Evolutionary conservation across 2,113 vertebrate genomes (phyloP).

Genomic region (human): DNA sequence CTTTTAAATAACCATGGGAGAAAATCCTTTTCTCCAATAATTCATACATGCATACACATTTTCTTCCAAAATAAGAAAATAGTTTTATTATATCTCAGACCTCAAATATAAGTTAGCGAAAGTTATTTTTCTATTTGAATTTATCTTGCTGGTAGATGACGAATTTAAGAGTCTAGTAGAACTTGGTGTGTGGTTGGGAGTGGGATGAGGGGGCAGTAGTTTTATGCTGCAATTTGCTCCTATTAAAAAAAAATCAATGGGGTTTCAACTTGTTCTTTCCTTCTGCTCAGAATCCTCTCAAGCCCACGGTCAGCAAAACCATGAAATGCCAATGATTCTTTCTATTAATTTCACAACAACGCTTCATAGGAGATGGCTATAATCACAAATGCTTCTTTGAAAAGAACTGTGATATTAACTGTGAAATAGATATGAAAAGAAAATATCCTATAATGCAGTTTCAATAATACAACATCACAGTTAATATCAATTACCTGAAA

Average conservation of each 20-base stretch:
- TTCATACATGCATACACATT: neutral
- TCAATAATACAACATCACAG: neutral
- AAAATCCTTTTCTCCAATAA: neutral
- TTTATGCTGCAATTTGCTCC: neutral
- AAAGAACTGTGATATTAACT: constrained; percentile 41
- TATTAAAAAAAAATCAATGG: neutral
- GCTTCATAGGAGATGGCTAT: neutral
- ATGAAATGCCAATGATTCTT: constrained; percentile 4
- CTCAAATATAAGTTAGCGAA: neutral
- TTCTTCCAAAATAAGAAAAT: constrained; percentile 44
- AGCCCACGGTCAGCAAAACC: constrained; percentile 8
- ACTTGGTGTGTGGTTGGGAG: neutral
- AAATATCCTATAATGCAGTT: constrained; percentile 22
- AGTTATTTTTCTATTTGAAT: constrained; percentile 26
- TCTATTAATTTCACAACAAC: constrained; percentile 52
- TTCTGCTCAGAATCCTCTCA: neutral
- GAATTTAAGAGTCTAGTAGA: neutral
- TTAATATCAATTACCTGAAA: constrained; percentile 43
- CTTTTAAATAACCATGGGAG: constrained; percentile 1
- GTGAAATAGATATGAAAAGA: constrained; percentile 30
- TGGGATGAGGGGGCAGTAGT: neutral
- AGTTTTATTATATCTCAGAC: constrained; percentile 11
- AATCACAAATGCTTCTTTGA: constrained; percentile 17
- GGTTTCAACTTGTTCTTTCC: constrained; percentile 7
- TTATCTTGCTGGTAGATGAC: neutral